These are phyloP conservation scores for Oreochromis aureus DNA, from an alignment of 2,113 vertebrate genomes.

Conservation along the genomic window DNA sequence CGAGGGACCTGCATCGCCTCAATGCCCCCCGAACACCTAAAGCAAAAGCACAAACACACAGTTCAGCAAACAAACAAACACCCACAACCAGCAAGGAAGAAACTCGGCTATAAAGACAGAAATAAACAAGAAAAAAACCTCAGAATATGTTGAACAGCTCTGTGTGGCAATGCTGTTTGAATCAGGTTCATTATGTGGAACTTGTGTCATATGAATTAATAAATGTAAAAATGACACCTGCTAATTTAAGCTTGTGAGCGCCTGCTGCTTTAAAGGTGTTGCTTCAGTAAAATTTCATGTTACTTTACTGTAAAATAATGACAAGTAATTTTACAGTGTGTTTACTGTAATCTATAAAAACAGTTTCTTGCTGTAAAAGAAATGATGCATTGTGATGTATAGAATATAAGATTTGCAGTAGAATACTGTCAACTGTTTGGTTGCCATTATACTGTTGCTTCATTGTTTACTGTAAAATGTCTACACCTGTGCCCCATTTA, in stretches of 20 bases:
- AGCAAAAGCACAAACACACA: background rate
- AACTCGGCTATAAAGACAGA: background rate
- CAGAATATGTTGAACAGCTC: background rate
- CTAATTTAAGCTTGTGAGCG: background rate
- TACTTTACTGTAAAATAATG: background rate
- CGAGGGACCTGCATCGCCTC: conserved; percentile 87
- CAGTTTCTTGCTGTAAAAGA: background rate
- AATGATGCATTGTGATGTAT: background rate
- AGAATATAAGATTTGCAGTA: background rate
- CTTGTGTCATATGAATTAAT: background rate
- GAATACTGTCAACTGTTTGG: background rate
- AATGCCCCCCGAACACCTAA: conserved; percentile 81
- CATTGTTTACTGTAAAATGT: background rate
- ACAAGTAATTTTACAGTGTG: background rate
- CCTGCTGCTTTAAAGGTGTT: background rate
- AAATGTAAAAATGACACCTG: background rate
- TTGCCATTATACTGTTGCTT: background rate
- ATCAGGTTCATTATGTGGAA: background rate
- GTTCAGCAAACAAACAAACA: background rate
- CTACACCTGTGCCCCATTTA: background rate
- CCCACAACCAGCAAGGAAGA: background rate
- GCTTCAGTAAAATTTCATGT: background rate
- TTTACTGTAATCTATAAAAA: background rate
- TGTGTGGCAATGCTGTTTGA: background rate
- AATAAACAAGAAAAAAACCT: background rate